Percentiles rank a stretch among this genome's conserved stretches.
Evolutionary conservation across 2,888 invertebrate species (phyloP).

Genomic region (Drosophila affinis): DNA sequence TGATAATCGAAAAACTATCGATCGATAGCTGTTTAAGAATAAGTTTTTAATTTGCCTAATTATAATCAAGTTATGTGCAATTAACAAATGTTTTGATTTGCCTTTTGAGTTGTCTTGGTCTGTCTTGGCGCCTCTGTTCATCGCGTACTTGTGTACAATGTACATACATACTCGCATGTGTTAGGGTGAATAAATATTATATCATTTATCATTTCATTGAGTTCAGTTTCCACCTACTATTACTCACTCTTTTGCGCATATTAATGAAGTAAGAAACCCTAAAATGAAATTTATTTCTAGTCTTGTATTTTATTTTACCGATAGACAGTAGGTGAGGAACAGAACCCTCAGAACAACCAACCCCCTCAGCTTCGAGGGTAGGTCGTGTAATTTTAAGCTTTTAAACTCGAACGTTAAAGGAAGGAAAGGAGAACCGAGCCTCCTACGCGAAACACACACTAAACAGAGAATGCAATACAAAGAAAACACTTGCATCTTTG

Average conservation of each 20-base stretch:
- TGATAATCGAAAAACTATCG: constrained; percentile 21
- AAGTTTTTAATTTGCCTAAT: constrained; percentile 40
- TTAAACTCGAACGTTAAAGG: constrained; percentile 55
- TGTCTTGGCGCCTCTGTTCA: constrained; percentile 22
- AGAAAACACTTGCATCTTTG: constrained; percentile 65
- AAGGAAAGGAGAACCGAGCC: constrained; percentile 31
- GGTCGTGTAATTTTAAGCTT: constrained; percentile 72
- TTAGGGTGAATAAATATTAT: constrained; percentile 23
- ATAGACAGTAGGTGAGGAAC: constrained; percentile 47
- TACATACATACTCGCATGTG: constrained; percentile 11
- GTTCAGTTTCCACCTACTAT: constrained; percentile 29
- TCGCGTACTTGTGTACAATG: constrained; percentile 6
- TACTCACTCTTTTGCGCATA: constrained; percentile 16
- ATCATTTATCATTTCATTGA: constrained; percentile 60
- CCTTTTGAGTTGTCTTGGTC: constrained; percentile 50
- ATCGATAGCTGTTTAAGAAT: constrained; percentile 51
- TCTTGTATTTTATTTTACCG: constrained; percentile 73
- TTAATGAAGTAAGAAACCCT: constrained; percentile 37
- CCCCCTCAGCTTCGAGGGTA: constrained; percentile 49
- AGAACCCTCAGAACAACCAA: constrained; percentile 24
- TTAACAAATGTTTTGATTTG: constrained; percentile 61
- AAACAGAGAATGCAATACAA: constrained; percentile 61
- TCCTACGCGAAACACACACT: constrained; percentile 37
- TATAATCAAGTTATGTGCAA: constrained; percentile 70
- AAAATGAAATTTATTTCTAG: constrained; percentile 68